Evolutionary conservation across 1,140 invertebrate genomes (phyloP).

Genomic region (Lepeophtheirus salmonis): DNA sequence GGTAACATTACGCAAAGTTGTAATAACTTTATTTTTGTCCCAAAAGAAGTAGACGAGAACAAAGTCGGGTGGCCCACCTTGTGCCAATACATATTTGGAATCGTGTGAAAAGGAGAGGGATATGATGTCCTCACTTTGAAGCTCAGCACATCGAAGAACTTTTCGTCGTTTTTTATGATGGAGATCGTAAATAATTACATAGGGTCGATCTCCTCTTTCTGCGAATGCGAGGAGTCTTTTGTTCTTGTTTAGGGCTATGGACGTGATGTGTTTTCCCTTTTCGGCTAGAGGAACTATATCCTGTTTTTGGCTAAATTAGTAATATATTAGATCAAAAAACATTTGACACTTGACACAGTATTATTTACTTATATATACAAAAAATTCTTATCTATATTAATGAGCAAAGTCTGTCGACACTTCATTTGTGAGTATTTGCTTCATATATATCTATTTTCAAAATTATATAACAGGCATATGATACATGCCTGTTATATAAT

Average conservation of each 20-base stretch:
- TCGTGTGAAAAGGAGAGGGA: conserved; percentile 56
- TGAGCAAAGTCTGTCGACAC: too few relatives aligned
- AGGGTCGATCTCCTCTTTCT: conserved; percentile 27
- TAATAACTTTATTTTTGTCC: conserved; percentile 39
- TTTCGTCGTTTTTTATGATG: conserved; percentile 30
- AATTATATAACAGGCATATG: too few relatives aligned
- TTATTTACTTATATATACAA: too few relatives aligned
- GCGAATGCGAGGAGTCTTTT: conserved; percentile 21
- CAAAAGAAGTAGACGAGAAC: conserved; percentile 57
- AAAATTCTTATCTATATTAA: too few relatives aligned
- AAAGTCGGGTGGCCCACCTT: conserved; percentile 58
- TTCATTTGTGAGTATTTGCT: too few relatives aligned
- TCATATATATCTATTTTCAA: too few relatives aligned
- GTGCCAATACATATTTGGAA: conserved; percentile 50
- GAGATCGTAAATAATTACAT: conserved; percentile 32
- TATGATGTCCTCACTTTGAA: conserved; percentile 37
- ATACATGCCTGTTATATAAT: too few relatives aligned
- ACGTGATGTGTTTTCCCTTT: not conserved
- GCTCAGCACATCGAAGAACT: conserved; percentile 27
- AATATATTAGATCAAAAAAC: too few relatives aligned
- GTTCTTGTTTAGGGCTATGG: conserved; percentile 11
- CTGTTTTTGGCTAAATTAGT: too few relatives aligned
- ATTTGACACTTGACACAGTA: too few relatives aligned
- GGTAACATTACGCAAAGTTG: conserved; percentile 2
- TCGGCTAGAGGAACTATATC: not conserved